Percentiles rank a stretch among this genome's conserved stretches.
Conservation (phyloP, 2,888 invertebrate genomes). For the Ditylenchus weischeri region DNA sequence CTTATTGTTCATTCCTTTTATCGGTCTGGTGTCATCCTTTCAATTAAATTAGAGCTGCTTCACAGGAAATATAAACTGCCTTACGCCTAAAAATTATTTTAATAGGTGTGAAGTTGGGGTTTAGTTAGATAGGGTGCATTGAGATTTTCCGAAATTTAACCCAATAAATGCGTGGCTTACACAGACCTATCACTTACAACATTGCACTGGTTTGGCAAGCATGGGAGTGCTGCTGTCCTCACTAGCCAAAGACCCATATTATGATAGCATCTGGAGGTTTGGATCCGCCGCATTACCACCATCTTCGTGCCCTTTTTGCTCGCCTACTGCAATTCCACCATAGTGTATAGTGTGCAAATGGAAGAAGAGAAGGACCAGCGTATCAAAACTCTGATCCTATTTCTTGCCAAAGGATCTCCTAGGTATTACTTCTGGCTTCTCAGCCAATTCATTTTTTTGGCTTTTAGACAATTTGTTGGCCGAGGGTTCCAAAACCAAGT, state of each 20-base stretch:
- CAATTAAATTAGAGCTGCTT: too few species aligned
- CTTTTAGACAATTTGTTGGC: conserved; percentile 4
- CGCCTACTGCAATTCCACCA: conserved; percentile 51
- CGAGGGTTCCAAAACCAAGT: neutral
- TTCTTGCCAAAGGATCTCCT: conserved; percentile 46
- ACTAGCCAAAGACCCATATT: conserved; percentile 37
- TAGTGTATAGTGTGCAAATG: conserved; percentile 48
- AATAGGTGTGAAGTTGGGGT: too few species aligned
- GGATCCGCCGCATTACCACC: conserved; percentile 47
- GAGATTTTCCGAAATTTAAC: too few species aligned
- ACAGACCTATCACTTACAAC: conserved; percentile 3
- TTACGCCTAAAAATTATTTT: too few species aligned
- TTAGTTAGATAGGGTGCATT: too few species aligned
- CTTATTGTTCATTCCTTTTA: too few species aligned
- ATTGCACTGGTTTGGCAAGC: conserved; percentile 37
- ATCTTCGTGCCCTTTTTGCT: conserved; percentile 51
- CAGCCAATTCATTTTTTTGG: neutral
- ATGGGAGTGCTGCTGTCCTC: conserved; percentile 40
- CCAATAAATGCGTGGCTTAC: too few species aligned
- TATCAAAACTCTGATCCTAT: conserved; percentile 51
- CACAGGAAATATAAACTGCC: too few species aligned
- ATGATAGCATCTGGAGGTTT: conserved; percentile 52
- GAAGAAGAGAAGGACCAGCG: conserved; percentile 46
- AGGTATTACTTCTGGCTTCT: neutral
- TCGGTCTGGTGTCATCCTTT: too few species aligned